Evolutionary conservation across 2,888 invertebrate genomes (phyloP).

Genomic region (Caenorhabditis becei): DNA sequence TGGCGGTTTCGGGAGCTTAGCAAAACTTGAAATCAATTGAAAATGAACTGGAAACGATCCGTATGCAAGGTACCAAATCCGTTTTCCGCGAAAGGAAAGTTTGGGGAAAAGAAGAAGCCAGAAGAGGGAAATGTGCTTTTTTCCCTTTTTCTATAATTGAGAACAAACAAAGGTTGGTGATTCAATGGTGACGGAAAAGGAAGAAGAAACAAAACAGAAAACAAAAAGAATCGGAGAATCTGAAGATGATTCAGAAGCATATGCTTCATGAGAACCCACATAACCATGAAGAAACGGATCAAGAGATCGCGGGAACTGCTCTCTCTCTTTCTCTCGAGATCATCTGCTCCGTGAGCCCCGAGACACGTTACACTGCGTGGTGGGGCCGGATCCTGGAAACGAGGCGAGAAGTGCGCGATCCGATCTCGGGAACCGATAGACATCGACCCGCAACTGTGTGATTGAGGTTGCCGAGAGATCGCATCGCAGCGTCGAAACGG

Average conservation of each 20-base stretch:
- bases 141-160: constrained; percentile 35
- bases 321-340: constrained; percentile 37
- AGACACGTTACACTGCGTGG: constrained; percentile 31
- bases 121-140: constrained; percentile 1
- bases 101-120: neutral
- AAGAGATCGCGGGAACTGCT: neutral
- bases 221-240: constrained; percentile 18
- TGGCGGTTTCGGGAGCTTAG: no score
- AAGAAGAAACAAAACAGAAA: constrained; percentile 17
- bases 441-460: constrained; percentile 40
- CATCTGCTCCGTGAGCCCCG: constrained; percentile 41
- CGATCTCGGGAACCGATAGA: constrained; percentile 27
- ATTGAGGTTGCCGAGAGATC: constrained; percentile 30
- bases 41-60: no score
- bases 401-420: neutral
- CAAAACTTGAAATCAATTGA: no score
- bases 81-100: neutral
- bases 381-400: neutral
- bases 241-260: neutral
- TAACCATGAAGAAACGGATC: no score
- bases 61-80: no score
- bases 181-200: neutral
- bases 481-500: neutral
- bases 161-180: constrained; percentile 51
- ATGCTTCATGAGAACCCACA: neutral